These are phyloP conservation scores for Eufriesea mexicana DNA, from an alignment of 1,140 invertebrate species.

Conservation along the genomic window DNA sequence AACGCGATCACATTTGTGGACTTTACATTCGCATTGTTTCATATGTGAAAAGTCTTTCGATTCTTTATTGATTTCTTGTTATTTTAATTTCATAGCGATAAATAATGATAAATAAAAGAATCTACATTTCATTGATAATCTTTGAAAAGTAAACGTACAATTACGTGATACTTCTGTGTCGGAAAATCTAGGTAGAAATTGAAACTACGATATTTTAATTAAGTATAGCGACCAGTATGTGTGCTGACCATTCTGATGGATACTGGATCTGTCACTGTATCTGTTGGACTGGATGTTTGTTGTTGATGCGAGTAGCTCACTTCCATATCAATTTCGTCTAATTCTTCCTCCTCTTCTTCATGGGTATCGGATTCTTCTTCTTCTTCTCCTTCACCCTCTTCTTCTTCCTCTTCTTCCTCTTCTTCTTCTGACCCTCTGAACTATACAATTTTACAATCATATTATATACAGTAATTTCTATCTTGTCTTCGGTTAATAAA, in stretches of 20 bases:
- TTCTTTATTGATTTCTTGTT: slow-evolving; percentile 22
- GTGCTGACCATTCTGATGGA: slow-evolving; percentile 79
- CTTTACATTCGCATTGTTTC: background rate
- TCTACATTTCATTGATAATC: background rate
- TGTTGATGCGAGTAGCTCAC: slow-evolving; percentile 80
- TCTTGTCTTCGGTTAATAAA: background rate
- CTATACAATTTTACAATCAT: slow-evolving; percentile 47
- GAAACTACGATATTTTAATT: slow-evolving; percentile 47
- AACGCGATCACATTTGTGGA: background rate
- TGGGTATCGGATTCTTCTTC: slow-evolving; percentile 87
- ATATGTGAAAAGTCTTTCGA: background rate
- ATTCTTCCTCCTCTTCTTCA: slow-evolving; percentile 87
- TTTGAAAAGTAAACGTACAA: background rate
- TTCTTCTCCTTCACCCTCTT: slow-evolving; percentile 86
- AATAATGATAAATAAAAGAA: background rate
- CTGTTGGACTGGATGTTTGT: slow-evolving; percentile 79
- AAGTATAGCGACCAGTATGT: slow-evolving; percentile 72
- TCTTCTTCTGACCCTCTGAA: slow-evolving; percentile 75
- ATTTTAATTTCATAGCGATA: background rate
- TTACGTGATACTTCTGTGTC: background rate
- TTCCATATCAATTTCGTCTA: slow-evolving; percentile 84
- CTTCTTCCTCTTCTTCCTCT: slow-evolving; percentile 82
- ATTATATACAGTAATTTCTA: background rate
- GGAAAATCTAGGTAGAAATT: background rate
- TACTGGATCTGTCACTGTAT: slow-evolving; percentile 76